phyloP scores from a whole-genome alignment of 2,888 invertebrate genomes.

The Dryadula phaetusa region DNA sequence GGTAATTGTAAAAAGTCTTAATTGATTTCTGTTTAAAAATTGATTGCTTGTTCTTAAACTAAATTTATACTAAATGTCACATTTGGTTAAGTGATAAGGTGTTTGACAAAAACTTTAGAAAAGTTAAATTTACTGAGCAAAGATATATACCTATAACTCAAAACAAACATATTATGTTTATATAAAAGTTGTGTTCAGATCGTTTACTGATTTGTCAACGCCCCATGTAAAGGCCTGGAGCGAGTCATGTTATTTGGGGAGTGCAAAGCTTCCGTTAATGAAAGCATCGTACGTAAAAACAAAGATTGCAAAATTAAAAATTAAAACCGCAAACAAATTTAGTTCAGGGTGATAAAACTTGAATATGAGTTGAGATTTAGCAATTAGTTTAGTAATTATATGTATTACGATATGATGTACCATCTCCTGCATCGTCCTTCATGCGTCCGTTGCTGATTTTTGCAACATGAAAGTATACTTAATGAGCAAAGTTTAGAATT shows the following conservation, averaged over 20 bases:
- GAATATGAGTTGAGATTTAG: neutral
- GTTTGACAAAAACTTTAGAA: too few species aligned
- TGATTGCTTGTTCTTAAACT: too few species aligned
- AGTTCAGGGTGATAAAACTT: slow-evolving; percentile 18
- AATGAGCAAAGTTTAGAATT: too few species aligned
- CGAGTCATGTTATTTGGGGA: slow-evolving; percentile 44
- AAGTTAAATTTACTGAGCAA: too few species aligned
- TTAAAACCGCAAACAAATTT: slow-evolving; percentile 4
- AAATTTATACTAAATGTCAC: too few species aligned
- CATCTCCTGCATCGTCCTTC: neutral
- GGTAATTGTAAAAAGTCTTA: too few species aligned
- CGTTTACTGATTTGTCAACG: slow-evolving; percentile 40
- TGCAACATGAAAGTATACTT: neutral
- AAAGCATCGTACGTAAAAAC: slow-evolving; percentile 35
- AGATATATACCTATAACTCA: slow-evolving; percentile 28
- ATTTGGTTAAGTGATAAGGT: too few species aligned
- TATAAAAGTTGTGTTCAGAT: slow-evolving; percentile 29
- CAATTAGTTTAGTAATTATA: neutral
- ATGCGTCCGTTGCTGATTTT: neutral
- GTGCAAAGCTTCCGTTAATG: slow-evolving; percentile 42
- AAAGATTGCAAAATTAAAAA: slow-evolving; percentile 30
- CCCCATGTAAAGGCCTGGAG: slow-evolving; percentile 41
- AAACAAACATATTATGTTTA: neutral
- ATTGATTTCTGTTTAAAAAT: too few species aligned
- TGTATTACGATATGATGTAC: neutral